A percentile compares a stretch with the other conserved stretches of the same genome.
These are phyloP conservation scores for Andrena camellia DNA, from an alignment of 2,888 invertebrate species.

Conservation along the genomic window DNA sequence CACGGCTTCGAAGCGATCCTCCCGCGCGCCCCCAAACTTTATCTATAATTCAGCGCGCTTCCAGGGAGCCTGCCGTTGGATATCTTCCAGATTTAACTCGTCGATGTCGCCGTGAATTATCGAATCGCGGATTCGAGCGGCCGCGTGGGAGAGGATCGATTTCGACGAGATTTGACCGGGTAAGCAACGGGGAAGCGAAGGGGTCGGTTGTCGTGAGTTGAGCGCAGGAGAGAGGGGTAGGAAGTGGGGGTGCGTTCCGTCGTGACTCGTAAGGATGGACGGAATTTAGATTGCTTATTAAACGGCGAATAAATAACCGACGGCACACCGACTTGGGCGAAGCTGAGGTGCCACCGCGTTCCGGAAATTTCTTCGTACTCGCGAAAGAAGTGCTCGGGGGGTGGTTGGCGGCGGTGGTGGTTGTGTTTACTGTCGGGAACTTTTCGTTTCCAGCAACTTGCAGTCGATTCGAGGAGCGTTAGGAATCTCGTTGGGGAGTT, in stretches of 20 bases:
- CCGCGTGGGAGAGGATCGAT: slow-evolving; percentile 71
- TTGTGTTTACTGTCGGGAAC: neutral
- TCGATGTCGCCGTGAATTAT: slow-evolving; percentile 66
- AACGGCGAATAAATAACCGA: slow-evolving; percentile 82
- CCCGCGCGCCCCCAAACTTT: slow-evolving; percentile 52
- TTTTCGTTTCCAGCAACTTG: slow-evolving; percentile 4
- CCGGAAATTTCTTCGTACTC: slow-evolving; percentile 54
- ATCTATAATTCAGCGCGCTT: slow-evolving; percentile 60
- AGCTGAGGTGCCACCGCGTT: slow-evolving; percentile 41
- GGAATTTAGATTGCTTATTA: slow-evolving; percentile 85
- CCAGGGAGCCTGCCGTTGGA: slow-evolving; percentile 8
- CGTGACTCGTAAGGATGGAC: slow-evolving; percentile 76
- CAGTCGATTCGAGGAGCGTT: neutral
- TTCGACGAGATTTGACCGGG: slow-evolving; percentile 75
- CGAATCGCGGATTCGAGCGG: slow-evolving; percentile 67
- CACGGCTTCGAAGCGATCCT: neutral
- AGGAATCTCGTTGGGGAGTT: slow-evolving; percentile 16
- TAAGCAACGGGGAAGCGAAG: slow-evolving; percentile 40
- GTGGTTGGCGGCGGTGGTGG: neutral
- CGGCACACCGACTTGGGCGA: slow-evolving; percentile 64
- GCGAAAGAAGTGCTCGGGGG: slow-evolving; percentile 17
- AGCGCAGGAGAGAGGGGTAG: slow-evolving; percentile 36
- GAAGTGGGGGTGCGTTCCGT: slow-evolving; percentile 42
- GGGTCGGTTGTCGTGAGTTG: slow-evolving; percentile 42
- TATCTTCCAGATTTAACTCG: slow-evolving; percentile 64